These are phyloP conservation scores for Pedionomus torquatus DNA, from an alignment of 2,113 vertebrate species.

Conservation along the genomic window DNA sequence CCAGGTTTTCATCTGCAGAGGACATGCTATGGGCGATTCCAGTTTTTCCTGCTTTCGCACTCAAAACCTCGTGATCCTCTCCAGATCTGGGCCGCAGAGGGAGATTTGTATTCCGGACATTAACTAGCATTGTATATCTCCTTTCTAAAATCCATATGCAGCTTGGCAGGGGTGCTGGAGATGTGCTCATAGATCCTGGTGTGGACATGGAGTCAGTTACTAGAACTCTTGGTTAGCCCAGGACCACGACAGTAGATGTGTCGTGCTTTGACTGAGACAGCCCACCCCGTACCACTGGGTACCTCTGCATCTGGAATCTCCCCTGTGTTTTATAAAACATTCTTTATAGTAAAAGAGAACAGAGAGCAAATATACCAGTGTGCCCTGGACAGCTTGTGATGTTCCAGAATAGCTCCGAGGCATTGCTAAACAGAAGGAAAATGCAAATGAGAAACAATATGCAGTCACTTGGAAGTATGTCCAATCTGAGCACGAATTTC, in stretches of 20 bases:
- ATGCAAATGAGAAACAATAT: neutral
- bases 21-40: neutral
- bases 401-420: neutral
- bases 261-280: neutral
- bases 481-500: neutral
- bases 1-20: neutral
- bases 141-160: neutral
- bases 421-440: conserved; percentile 3
- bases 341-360: neutral
- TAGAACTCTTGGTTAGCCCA: neutral
- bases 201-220: neutral
- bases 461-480: conserved; percentile 27
- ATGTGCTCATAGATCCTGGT: neutral
- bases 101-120: neutral
- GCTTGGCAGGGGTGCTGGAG: neutral
- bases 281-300: neutral
- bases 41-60: neutral
- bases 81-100: neutral
- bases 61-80: neutral
- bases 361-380: neutral
- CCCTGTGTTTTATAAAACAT: neutral
- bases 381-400: conserved; percentile 11
- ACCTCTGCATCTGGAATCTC: neutral
- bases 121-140: neutral
- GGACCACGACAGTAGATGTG: neutral